Conservation (phyloP, 1,140 invertebrate species). For the Eupristina koningsbergeri region DNA sequence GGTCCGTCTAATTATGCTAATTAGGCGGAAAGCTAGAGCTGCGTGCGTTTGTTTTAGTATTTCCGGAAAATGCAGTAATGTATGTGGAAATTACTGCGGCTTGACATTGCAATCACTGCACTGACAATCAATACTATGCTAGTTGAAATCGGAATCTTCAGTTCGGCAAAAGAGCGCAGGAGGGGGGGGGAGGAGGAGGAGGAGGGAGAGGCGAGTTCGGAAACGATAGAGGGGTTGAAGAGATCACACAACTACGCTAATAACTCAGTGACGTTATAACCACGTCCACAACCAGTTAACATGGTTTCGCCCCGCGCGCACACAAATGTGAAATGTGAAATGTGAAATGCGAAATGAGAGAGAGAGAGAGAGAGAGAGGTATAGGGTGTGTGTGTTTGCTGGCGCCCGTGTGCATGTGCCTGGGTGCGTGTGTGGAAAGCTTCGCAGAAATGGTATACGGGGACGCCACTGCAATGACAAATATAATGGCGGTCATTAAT, state of each 20-base stretch:
- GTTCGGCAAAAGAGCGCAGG: not conserved
- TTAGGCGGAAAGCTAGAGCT: not conserved
- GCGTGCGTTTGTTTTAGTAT: not conserved
- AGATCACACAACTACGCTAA: not conserved
- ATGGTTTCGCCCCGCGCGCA: not conserved
- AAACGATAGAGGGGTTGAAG: not conserved
- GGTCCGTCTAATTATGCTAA: not conserved
- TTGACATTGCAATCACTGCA: not conserved
- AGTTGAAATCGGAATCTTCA: not conserved
- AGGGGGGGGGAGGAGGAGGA: too few relatives aligned
- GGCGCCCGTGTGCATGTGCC: too few relatives aligned
- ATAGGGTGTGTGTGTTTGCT: too few relatives aligned
- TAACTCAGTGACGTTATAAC: not conserved
- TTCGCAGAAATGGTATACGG: not conserved
- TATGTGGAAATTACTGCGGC: not conserved
- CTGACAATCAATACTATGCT: not conserved
- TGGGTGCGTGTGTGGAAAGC: not conserved
- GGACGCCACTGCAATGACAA: not conserved
- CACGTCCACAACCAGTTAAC: not conserved
- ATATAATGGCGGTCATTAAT: conserved; percentile 11
- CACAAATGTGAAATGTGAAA: not conserved
- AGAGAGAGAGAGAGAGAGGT: too few relatives aligned
- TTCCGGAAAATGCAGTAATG: not conserved
- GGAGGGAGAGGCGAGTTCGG: not conserved
- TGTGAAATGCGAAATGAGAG: too few relatives aligned